Base-by-base conservation (phyloP, 2,113 vertebrate species). In the Periophthalmodon schlosseri region DNA sequence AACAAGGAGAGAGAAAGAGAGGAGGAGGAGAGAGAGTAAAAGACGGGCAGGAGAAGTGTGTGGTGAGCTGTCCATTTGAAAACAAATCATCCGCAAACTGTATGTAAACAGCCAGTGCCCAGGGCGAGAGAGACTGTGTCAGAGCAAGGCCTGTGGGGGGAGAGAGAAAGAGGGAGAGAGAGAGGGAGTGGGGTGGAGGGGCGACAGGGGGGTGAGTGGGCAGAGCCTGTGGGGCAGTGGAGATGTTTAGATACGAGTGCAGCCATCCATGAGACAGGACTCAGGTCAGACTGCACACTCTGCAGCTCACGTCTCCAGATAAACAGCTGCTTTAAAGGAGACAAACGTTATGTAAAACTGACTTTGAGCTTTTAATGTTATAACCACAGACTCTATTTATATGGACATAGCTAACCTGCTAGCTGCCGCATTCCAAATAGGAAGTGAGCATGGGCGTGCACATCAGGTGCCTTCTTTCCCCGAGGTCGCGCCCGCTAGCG, bases 171-270 rank as follows among this genome's bases (percentile, higher is more conserved):
- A 71, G 83, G 80, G 13, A 66, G 70, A 83, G 83, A 72, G 60
- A 28, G 28, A 28, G 28, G 1, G 28, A 28, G 28, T 28, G 28
- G 74, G 89, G 84, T 90, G 90, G 92, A 88, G 91, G 91, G 91
- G 89, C 0, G 39, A 44, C 8, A 7, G 9, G 39, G 86, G 87
- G 86, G 86, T 80, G 78, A 80, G 83, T 8, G 52, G 18, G 16
- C 9, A 20, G n/a, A 87, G 85, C 73, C 67, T 52, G 50, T 52
- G 69, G 88, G 89, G 82, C 88, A 82, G 87, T 87, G 88, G 86
- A 86, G 89, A 91, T 93, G 89, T 91, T 92, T 90, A 86, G 89
- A 89, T 87, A 86, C 82, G 84, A 87, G 88, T 44, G 79, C 84
- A 91, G 76, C 84, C 86, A 87, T 86, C 89, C 87, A 68, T 87